phyloP scores from a whole-genome alignment of 2,888 invertebrate species.

The Scelioninae gen. 2 region DNA sequence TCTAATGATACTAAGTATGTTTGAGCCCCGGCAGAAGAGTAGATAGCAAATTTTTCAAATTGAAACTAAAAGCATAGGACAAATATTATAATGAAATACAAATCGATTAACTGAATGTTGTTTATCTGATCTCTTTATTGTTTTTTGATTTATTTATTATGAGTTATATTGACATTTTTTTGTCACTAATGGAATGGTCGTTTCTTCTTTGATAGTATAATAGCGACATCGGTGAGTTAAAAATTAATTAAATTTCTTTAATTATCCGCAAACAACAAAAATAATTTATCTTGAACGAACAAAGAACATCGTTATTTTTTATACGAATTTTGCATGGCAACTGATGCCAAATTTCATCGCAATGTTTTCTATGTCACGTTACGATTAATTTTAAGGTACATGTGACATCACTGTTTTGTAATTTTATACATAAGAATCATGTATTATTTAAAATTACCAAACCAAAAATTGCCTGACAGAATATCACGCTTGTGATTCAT shows the following conservation, averaged over 20 bases:
- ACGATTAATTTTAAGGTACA: constrained; percentile 40
- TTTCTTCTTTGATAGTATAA: no score
- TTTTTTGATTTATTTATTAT: no score
- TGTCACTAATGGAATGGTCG: no score
- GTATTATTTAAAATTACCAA: constrained; percentile 32
- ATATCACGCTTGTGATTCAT: constrained; percentile 31
- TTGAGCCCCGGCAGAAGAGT: not conserved
- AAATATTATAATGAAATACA: no score
- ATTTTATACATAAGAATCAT: constrained; percentile 44
- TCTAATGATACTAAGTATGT: not conserved
- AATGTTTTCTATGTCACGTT: constrained; percentile 35
- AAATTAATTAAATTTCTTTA: no score
- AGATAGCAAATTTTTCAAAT: constrained; percentile 4
- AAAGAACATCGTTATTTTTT: constrained; percentile 41
- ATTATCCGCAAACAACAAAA: constrained; percentile 16
- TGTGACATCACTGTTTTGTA: constrained; percentile 42
- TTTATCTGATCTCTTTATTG: no score
- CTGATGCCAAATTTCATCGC: constrained; percentile 32
- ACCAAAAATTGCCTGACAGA: constrained; percentile 37
- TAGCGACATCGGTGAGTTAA: no score
- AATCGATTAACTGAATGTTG: no score
- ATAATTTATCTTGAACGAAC: constrained; percentile 15
- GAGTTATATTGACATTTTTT: no score
- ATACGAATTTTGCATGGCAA: constrained; percentile 32
- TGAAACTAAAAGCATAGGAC: not conserved